phyloP scores from a whole-genome alignment of 1,140 invertebrate species.

The Lethrus apterus region DNA sequence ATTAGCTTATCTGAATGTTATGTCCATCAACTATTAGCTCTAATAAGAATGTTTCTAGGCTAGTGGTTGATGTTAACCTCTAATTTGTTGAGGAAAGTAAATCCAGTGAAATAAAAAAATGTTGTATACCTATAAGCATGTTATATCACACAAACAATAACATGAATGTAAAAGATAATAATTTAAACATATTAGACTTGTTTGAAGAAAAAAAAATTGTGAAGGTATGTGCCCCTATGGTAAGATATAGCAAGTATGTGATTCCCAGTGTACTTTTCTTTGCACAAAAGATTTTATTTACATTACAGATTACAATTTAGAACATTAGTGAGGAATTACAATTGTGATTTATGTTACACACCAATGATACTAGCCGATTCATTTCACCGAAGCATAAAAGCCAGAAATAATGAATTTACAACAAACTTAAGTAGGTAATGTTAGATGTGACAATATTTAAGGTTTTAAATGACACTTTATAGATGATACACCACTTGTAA shows the following conservation, averaged over 20 bases:
- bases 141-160: background rate
- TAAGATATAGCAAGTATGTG: constrained; percentile 85
- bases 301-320: constrained; percentile 72
- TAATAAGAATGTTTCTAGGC: no score
- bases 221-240: constrained; percentile 91
- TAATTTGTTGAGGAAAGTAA: no score
- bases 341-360: constrained; percentile 85
- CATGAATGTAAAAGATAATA: background rate
- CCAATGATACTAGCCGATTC: constrained; percentile 96
- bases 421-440: constrained; percentile 54
- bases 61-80: no score
- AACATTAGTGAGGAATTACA: constrained; percentile 71
- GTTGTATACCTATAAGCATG: no score
- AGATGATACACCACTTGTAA: constrained; percentile 77
- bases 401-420: constrained; percentile 81
- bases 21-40: no score
- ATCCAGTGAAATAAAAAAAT: no score
- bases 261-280: background rate
- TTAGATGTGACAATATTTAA: background rate
- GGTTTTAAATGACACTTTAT: constrained; percentile 26
- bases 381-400: constrained; percentile 82
- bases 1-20: no score
- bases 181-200: constrained; percentile 50
- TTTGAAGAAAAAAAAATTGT: constrained; percentile 58
- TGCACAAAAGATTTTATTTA: constrained; percentile 4